phyloP scores from a whole-genome alignment of 2,888 invertebrate genomes.

The Spatulosminthurus flaviceps region DNA sequence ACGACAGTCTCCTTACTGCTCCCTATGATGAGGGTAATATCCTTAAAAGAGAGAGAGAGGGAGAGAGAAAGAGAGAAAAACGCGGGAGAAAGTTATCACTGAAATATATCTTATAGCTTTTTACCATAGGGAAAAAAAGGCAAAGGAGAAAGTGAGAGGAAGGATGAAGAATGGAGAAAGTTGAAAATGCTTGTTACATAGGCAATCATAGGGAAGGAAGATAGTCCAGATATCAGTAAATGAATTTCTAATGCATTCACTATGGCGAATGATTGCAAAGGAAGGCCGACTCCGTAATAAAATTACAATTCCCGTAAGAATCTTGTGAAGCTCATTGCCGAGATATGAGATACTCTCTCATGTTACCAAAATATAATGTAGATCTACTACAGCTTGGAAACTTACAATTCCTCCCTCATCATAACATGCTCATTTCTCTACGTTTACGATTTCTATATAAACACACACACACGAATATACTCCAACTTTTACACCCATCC shows the following conservation, averaged over 20 bases:
- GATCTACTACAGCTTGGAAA: constrained; percentile 29
- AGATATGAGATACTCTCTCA: constrained; percentile 26
- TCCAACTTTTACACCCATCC: not conserved
- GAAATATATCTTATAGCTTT: not conserved
- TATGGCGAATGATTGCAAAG: constrained; percentile 21
- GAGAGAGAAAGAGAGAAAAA: constrained; percentile 21
- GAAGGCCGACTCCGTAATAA: constrained; percentile 46
- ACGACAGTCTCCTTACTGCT: not conserved
- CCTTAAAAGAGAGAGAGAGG: constrained; percentile 15
- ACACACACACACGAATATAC: not conserved
- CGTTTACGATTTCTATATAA: constrained; percentile 12
- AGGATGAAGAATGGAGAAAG: constrained; percentile 6
- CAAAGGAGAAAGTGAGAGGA: not conserved
- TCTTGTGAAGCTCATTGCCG: constrained; percentile 44
- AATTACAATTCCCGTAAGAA: constrained; percentile 54
- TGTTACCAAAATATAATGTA: constrained; percentile 43
- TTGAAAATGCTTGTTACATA: constrained; percentile 39
- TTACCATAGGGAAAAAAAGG: not conserved
- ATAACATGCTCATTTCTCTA: constrained; percentile 26
- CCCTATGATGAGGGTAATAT: not conserved
- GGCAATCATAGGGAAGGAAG: constrained; percentile 47
- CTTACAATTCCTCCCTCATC: constrained; percentile 18
- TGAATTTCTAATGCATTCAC: constrained; percentile 49
- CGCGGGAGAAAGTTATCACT: not conserved
- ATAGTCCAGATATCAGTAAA: constrained; percentile 48